These are phyloP conservation scores for Aphrophora alni DNA, from an alignment of 2,888 invertebrate genomes.

Conservation along the genomic window DNA sequence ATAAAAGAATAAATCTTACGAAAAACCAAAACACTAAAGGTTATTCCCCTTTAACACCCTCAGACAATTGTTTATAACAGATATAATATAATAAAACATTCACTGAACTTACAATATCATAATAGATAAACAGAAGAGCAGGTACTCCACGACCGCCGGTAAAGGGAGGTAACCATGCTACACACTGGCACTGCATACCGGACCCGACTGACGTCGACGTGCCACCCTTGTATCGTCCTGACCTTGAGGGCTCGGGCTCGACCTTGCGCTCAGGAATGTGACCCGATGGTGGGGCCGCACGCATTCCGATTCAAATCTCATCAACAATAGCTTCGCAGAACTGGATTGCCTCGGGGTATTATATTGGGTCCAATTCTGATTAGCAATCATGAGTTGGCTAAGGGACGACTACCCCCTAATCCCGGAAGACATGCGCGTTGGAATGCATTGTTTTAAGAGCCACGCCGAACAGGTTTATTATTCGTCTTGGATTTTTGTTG, in stretches of 20 bases:
- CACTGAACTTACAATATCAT: not conserved
- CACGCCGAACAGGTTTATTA: not conserved
- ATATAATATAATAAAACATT: too few species aligned
- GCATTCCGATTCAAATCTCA: conserved; percentile 6
- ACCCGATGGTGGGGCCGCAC: conserved; percentile 2
- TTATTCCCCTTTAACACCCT: too few species aligned
- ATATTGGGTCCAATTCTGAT: not conserved
- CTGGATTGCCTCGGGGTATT: not conserved
- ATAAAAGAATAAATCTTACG: too few species aligned
- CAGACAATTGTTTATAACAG: too few species aligned
- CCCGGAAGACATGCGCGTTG: not conserved
- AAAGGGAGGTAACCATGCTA: not conserved
- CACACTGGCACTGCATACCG: not conserved
- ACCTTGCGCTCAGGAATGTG: conserved; percentile 3
- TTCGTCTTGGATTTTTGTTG: not conserved
- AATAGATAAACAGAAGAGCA: not conserved
- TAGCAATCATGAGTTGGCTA: too few species aligned
- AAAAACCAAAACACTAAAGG: too few species aligned
- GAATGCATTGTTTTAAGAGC: not conserved
- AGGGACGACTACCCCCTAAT: not conserved
- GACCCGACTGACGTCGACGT: not conserved
- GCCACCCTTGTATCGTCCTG: not conserved
- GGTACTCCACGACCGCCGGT: not conserved
- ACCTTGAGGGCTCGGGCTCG: not conserved
- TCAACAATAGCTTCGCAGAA: not conserved